These are phyloP conservation scores for Lissocephala sabroskyi DNA, from an alignment of 2,888 invertebrate species.

Conservation along the genomic window DNA sequence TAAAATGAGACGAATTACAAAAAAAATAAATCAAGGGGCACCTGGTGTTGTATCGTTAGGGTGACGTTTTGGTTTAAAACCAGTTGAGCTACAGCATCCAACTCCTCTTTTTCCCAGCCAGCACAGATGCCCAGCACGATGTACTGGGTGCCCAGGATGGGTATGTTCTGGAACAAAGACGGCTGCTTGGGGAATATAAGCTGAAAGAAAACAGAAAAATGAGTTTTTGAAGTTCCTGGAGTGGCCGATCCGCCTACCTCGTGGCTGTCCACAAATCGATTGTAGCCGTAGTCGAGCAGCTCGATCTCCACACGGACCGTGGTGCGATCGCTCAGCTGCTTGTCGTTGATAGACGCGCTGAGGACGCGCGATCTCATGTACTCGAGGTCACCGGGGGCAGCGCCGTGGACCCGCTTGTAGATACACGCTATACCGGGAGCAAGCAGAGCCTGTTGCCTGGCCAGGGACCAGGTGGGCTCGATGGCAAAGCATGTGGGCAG, in stretches of 20 bases:
- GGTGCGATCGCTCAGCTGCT: conserved; percentile 51
- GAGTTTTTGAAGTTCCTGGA: conserved; percentile 6
- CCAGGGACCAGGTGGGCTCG: conserved; percentile 51
- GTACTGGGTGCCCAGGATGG: conserved; percentile 62
- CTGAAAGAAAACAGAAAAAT: conserved; percentile 29
- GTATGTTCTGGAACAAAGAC: conserved; percentile 57
- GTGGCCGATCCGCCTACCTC: conserved; percentile 72
- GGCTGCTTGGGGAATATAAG: conserved; percentile 65
- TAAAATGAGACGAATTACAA: neutral
- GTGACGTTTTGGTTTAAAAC: conserved; percentile 57
- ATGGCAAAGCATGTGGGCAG: conserved; percentile 63
- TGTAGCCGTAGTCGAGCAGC: conserved; percentile 82
- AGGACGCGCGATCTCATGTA: conserved; percentile 72
- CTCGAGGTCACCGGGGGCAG: conserved; percentile 57
- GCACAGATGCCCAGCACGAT: conserved; percentile 67
- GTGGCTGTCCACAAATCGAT: conserved; percentile 75
- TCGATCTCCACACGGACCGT: conserved; percentile 78
- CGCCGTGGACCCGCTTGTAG: conserved; percentile 71
- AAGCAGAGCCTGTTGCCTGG: conserved; percentile 57
- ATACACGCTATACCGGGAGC: conserved; percentile 59
- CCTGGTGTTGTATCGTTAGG: conserved; percentile 55
- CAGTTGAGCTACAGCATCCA: conserved; percentile 54
- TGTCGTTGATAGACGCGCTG: conserved; percentile 33
- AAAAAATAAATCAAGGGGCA: conserved; percentile 26
- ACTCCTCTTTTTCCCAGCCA: conserved; percentile 63